Conservation (phyloP, 2,113 vertebrate species). For the Porphyrio hochstetteri region DNA sequence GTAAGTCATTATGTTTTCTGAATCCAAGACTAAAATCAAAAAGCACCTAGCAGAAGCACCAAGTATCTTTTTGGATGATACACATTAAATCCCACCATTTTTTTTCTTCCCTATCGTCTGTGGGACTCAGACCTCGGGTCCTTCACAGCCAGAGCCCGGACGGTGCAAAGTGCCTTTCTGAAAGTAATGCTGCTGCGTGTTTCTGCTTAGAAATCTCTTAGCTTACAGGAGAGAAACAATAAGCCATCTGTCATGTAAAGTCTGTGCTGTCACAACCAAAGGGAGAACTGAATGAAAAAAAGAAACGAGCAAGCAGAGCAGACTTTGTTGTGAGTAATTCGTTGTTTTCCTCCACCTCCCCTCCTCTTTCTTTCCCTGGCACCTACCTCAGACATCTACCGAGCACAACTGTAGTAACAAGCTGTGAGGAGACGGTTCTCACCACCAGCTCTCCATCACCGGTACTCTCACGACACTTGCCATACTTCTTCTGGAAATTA, state of each 20-base stretch:
- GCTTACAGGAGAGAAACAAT: not conserved
- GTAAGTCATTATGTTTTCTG: not conserved
- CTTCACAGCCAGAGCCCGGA: not conserved
- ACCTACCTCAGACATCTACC: not conserved
- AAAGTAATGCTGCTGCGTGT: not conserved
- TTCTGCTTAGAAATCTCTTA: not conserved
- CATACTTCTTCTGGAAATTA: conserved; percentile 3
- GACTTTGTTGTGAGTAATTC: not conserved
- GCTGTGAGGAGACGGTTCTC: not conserved
- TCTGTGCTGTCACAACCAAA: not conserved
- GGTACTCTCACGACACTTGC: not conserved
- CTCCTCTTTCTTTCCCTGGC: not conserved
- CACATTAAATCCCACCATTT: accelerated
- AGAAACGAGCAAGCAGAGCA: not conserved
- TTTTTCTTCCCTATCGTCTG: not conserved
- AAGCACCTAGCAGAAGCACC: not conserved
- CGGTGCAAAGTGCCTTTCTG: not conserved
- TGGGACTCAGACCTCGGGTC: accelerated
- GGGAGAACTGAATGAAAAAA: not conserved
- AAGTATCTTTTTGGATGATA: not conserved
- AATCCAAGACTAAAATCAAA: not conserved
- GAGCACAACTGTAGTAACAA: not conserved
- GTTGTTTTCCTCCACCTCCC: not conserved
- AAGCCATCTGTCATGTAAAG: not conserved
- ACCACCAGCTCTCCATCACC: not conserved